Evolutionary conservation across 2,797 vertebrate genomes (phyloP), one percentile per base, ranked within the genome.

Genomic region (Cetoscarus ocellatus): DNA sequence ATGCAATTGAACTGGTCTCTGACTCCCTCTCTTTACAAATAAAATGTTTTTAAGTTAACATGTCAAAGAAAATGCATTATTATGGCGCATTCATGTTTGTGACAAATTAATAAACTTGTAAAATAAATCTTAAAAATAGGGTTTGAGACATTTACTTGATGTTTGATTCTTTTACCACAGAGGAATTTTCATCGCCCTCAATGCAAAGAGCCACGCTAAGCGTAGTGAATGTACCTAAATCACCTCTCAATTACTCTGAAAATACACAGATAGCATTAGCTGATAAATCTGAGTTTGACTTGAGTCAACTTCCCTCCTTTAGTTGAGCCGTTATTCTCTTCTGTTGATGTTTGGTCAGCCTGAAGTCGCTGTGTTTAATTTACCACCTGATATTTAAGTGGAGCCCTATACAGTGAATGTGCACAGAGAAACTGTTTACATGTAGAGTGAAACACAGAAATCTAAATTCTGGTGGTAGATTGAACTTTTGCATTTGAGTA

Each of bases 1-100:
- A 94, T 95, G 94, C 95, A 95, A 94, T 95, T 94, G 94, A 94
- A 93, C 92, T 94, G 89, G 91, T 94, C 94, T 95, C 94, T 91
- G 93, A 92, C 93, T 94, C 91, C 91, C 91, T 92, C 90, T 93
- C 91, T 94, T 92, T 91, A 86, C 87, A 85, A 89, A 93, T 91
- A 86, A 90, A 88, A 88, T 93, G 89, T 93, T 91, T 91, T 89
- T 92, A 92, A 92, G 87, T 92, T 93, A 88, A 91, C 75, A 80
- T 92, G 88, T 92, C 84, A 80, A 89, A 84, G 75, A 86, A 85
- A 89, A 89, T 88, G 83, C 83, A 86, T 92, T 84, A 85, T 89
- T 89, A 86, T 89, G 88, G 78, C 82, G 80, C 85, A 82, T 91
- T 92, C 79, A 89, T 91, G 90, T 93, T 91, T 92, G 89, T 90